Base-by-base conservation (phyloP, 2,888 invertebrate species). In the Athalia cordata region DNA sequence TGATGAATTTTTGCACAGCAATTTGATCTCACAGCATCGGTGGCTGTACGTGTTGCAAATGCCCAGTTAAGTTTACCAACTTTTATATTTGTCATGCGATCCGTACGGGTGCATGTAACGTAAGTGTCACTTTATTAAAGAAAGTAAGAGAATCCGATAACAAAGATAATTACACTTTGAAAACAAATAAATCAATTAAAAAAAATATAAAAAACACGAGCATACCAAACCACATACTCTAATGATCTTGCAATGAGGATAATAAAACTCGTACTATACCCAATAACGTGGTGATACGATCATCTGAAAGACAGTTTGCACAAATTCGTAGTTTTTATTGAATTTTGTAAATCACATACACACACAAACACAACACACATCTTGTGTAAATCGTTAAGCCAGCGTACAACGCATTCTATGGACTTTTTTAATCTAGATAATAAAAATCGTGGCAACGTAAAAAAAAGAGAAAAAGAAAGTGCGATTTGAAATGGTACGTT, bases 391-490 rank as follows among this genome's bases (percentile, higher is more conserved):
- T 55, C 70, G 70, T 15, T 57, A 55, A 55, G 55, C 57, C 6
- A 52, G 29, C 7, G 13, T 11, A 55, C 9, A 55, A 8, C n/a
- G n/a, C n/a, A 8, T 55, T 55, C n/a, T 8, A 55, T 55, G 55
- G n/a, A 55, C n/a, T 15, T 15, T 43, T 11, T 55, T 68, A 68
- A 43, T 55, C 43, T 85, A 85, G 83, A 83, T 74, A 78, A 82
- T 85, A 84, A 84, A 29, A 84, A 84, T 84, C 47, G 80, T 79
- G 81, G 82, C 82, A 78, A 83, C 59, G 70, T 65, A 76, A 62
- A 67, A 8, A 76, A 62, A 67, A 8, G 8, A 8, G 4, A 8
- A 3, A 55, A 55, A 55, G n/a, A 62, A 62, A 52, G 29, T 68
- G n/a, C 68, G 55, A 70, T 70, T 70, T 70, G 11, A 70, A 55